Conservation (phyloP, 1,140 invertebrate species). For the Drosophila insularis region DNA sequence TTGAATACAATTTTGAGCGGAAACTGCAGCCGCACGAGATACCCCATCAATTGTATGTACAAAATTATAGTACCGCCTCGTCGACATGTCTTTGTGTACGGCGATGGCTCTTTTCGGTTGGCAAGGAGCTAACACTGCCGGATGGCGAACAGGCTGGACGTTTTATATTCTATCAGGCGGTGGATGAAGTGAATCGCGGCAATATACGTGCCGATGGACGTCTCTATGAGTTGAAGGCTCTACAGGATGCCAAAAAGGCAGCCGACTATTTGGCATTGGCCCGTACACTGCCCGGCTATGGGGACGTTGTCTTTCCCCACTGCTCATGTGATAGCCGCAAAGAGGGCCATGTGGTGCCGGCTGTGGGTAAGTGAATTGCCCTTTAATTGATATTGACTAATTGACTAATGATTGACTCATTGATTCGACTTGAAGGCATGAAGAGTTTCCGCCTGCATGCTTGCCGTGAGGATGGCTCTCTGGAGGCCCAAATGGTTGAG, state of each 20-base stretch:
- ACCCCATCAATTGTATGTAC: constrained; percentile 98
- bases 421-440: constrained; percentile 76
- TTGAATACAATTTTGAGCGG: constrained; percentile 98
- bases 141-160: constrained; percentile 86
- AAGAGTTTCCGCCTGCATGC: constrained; percentile 92
- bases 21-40: constrained; percentile 97
- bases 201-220: constrained; percentile 94
- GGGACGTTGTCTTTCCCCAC: constrained; percentile 96
- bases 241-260: constrained; percentile 94
- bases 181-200: constrained; percentile 97
- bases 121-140: constrained; percentile 88
- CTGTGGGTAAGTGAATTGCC: constrained; percentile 84
- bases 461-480: constrained; percentile 92
- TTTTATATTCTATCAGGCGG: constrained; percentile 93
- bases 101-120: constrained; percentile 96
- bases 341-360: constrained; percentile 94
- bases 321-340: constrained; percentile 97
- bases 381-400: background rate
- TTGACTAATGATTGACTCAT: background rate
- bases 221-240: constrained; percentile 96
- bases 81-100: constrained; percentile 96
- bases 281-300: constrained; percentile 93
- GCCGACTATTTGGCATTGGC: constrained; percentile 94
- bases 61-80: constrained; percentile 99
- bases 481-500: constrained; percentile 93